phyloP scores from a whole-genome alignment of 1,140 invertebrate genomes.

The Odontomachus brunneus region DNA sequence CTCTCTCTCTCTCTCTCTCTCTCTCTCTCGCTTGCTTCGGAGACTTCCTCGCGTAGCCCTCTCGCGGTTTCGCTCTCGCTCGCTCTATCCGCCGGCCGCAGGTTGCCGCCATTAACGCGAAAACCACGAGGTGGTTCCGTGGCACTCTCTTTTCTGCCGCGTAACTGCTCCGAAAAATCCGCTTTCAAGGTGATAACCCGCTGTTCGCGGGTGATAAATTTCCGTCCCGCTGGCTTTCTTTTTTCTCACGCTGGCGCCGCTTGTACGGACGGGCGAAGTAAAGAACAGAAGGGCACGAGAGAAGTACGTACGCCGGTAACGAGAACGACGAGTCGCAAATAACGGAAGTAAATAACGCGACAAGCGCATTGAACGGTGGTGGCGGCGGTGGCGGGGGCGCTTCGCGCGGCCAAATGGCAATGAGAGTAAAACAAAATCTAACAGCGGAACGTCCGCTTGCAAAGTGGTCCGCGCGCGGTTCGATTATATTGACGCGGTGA shows the following conservation, averaged over 20 bases:
- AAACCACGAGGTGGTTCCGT: constrained; percentile 25
- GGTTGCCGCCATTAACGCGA: constrained; percentile 59
- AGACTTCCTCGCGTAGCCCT: no score
- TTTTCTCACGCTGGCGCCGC: constrained; percentile 6
- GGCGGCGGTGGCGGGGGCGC: not conserved
- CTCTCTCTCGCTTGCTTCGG: no score
- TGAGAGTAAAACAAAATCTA: constrained; percentile 16
- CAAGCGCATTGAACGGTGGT: not conserved
- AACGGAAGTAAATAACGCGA: constrained; percentile 63
- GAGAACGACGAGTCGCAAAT: constrained; percentile 57
- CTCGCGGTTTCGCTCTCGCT: constrained; percentile 13
- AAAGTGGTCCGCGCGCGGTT: constrained; percentile 28
- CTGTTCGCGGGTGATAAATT: constrained; percentile 67
- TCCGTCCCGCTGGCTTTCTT: constrained; percentile 14
- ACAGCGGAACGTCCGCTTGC: constrained; percentile 41
- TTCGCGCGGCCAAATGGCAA: constrained; percentile 53
- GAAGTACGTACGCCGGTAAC: constrained; percentile 8
- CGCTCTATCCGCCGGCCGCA: constrained; percentile 14
- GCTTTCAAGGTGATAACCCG: constrained; percentile 59
- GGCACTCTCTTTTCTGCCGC: constrained; percentile 12
- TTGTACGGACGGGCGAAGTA: not conserved
- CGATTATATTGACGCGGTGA: constrained; percentile 25
- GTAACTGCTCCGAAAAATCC: constrained; percentile 62
- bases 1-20: not conserved
- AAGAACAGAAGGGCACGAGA: constrained; percentile 30